Base-by-base conservation (phyloP, 2,797 vertebrate species). In the Eulemur albifrons region DNA sequence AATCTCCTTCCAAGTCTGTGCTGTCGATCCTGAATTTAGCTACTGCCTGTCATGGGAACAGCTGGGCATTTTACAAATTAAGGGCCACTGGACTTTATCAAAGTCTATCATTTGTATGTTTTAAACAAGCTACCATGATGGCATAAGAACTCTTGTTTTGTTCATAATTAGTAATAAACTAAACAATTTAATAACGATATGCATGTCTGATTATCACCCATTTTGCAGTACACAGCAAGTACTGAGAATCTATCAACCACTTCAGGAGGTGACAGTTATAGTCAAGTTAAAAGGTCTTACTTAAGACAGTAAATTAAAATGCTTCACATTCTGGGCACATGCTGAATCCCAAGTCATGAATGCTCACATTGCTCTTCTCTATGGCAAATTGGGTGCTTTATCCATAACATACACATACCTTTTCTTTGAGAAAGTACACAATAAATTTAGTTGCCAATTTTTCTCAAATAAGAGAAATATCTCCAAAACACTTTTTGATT, bases 401-500 rank as follows among this genome's bases (percentile, higher is more conserved):
- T 18, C 25, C 10, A n/a, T 25, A 80, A 72, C 14, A 25, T 27
- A 65, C 4, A 73, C 4, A 43, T n/a, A 65, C 14, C 65, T 85
- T 85, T 81, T 88, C 57, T 79, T 90, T n/a, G 38, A 69, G 40
- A 59, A 79, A 86, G 3, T 67, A 23, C 9, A 6, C 12, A 50
- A 35, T 40, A 94, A 77, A 90, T 77, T 87, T 65, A 43, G n/a
- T 75, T 94, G 89, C n/a, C 35, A 65, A 32, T 65, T 89, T 91
- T 82, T 96, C 59, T 40, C 72, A 83, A 93, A 73, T 6, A 82
- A 83, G n/a, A 85, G 52, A 86, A 30, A n/a, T 27, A 61, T 48
- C 17, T 85, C 35, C n/a, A 54, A 92, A 97, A 77, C 20, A 92
- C 52, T 94, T 81, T 57, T 57, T 63, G 25, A 73, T 88, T 92